These are phyloP conservation scores for Clamator glandarius DNA, from an alignment of 2,797 vertebrate species.

Conservation along the genomic window DNA sequence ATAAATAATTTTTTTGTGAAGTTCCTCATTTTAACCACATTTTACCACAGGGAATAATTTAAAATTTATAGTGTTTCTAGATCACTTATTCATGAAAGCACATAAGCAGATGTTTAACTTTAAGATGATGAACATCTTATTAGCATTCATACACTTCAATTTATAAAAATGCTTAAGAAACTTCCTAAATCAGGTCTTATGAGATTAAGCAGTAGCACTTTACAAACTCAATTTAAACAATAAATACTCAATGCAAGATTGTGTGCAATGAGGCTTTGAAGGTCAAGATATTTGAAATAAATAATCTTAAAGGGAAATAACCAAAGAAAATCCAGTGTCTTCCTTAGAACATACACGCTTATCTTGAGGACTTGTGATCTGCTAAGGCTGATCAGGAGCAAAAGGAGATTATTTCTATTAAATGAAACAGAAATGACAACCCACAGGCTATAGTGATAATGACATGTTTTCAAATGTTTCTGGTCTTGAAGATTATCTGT, in stretches of 20 bases:
- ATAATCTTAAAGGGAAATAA: background rate
- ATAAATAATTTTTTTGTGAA: background rate
- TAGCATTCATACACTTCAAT: background rate
- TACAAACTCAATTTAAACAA: background rate
- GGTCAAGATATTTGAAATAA: background rate
- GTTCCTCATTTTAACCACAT: background rate
- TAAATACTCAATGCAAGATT: background rate
- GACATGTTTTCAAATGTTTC: accelerated
- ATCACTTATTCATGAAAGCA: background rate
- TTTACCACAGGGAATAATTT: background rate
- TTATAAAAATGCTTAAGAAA: background rate
- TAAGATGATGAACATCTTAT: background rate
- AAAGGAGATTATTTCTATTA: background rate
- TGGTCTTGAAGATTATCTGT: background rate
- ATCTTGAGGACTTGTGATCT: background rate
- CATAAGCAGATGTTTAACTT: background rate
- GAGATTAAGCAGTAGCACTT: background rate
- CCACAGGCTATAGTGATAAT: background rate
- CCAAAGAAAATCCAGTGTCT: background rate
- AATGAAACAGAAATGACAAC: background rate
- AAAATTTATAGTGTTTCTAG: background rate
- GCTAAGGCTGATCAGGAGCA: background rate
- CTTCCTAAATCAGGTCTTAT: background rate
- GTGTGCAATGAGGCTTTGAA: background rate
- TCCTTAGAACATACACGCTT: background rate